These are phyloP conservation scores for Chinchilla lanigera DNA, from an alignment of 2,113 vertebrate species.

Conservation along the genomic window DNA sequence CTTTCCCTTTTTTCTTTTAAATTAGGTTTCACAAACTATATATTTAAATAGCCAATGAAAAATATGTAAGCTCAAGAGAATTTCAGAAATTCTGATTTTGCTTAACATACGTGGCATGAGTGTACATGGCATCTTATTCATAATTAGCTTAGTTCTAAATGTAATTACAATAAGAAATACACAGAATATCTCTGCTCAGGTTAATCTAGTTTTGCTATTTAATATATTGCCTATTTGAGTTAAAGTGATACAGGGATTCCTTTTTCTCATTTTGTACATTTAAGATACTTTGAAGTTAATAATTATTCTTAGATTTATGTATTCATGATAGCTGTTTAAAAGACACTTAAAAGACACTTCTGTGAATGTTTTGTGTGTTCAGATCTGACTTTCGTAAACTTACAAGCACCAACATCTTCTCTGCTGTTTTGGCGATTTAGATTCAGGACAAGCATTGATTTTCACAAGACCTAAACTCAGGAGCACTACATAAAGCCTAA, in stretches of 20 bases:
- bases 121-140: background rate
- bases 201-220: background rate
- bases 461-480: background rate
- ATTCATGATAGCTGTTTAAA: background rate
- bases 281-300: background rate
- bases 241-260: background rate
- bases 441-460: background rate
- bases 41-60: background rate
- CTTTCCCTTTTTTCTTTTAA: background rate
- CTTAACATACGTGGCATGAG: background rate
- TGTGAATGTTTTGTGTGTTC: background rate
- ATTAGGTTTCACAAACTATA: background rate
- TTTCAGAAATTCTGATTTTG: background rate
- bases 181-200: background rate
- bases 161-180: background rate
- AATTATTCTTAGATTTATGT: background rate
- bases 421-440: background rate
- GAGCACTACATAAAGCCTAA: slow-evolving; percentile 51
- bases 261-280: background rate
- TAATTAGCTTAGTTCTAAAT: background rate
- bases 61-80: background rate
- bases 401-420: background rate
- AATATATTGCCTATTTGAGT: background rate
- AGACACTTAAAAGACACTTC: too few relatives aligned
- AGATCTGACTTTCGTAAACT: background rate